Conservation (phyloP, 2,888 invertebrate species). For the Agrypnus murinus region DNA sequence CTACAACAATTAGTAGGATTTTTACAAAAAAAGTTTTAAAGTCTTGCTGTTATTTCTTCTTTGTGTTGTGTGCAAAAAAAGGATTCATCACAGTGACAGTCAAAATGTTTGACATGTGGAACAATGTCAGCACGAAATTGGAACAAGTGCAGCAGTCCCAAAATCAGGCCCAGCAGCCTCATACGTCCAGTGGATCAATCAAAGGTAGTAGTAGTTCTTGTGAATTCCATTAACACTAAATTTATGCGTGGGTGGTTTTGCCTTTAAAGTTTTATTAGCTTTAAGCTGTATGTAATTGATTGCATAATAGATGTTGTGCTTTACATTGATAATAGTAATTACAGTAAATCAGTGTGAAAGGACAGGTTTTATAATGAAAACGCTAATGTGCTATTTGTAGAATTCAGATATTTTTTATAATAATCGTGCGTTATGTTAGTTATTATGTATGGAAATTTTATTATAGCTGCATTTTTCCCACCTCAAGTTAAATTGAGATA, state of each 20-base stretch:
- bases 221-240: constrained; percentile 27
- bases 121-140: constrained; percentile 84
- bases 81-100: constrained; percentile 46
- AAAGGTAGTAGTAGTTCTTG: constrained; percentile 82
- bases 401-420: too few relatives aligned
- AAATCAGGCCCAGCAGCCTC: constrained; percentile 80
- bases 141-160: constrained; percentile 80
- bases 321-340: constrained; percentile 9
- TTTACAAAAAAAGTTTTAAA: too few relatives aligned
- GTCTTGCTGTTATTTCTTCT: constrained; percentile 5
- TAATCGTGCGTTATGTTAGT: too few relatives aligned
- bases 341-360: constrained; percentile 1
- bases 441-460: too few relatives aligned
- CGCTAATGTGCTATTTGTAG: too few relatives aligned
- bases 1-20: too few relatives aligned
- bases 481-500: too few relatives aligned
- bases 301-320: not conserved
- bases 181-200: constrained; percentile 87
- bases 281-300: constrained; percentile 18
- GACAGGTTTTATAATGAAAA: not conserved
- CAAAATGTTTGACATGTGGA: constrained; percentile 90
- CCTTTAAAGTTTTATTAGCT: not conserved
- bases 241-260: constrained; percentile 12
- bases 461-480: too few relatives aligned
- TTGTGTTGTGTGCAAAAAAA: not conserved